phyloP scores from a whole-genome alignment of 1,140 invertebrate species.

The Neotoxoptera formosana region DNA sequence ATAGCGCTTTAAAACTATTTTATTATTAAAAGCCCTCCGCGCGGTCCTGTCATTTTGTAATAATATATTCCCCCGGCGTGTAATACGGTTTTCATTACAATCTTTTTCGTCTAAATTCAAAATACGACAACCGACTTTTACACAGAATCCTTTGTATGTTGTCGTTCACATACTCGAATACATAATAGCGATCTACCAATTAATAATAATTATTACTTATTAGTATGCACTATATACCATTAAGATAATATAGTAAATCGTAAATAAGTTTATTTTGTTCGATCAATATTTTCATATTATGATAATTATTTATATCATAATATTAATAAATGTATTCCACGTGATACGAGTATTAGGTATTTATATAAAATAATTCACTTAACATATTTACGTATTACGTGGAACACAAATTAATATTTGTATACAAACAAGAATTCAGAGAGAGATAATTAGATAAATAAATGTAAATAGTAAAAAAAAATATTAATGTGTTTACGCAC shows the following conservation, averaged over 20 bases:
- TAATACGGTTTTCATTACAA: neutral
- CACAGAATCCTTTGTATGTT: neutral
- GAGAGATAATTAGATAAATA: neutral
- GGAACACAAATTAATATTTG: neutral
- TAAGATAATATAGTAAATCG: neutral
- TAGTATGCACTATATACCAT: neutral
- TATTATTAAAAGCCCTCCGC: conserved; percentile 6
- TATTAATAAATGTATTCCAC: neutral
- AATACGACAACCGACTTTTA: neutral
- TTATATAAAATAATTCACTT: neutral
- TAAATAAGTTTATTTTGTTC: neutral
- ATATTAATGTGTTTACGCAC: neutral
- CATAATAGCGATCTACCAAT: neutral
- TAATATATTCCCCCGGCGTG: neutral
- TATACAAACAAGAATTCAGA: neutral
- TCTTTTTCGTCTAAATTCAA: neutral
- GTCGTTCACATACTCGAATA: neutral
- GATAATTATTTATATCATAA: neutral
- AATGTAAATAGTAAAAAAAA: neutral
- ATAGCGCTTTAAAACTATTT: neutral
- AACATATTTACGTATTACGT: neutral
- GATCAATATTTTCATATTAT: neutral
- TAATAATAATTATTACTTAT: neutral
- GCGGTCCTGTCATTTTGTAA: neutral
- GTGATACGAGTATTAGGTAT: neutral